phyloP scores from a whole-genome alignment of 2,113 vertebrate genomes.

The Danio rerio region DNA sequence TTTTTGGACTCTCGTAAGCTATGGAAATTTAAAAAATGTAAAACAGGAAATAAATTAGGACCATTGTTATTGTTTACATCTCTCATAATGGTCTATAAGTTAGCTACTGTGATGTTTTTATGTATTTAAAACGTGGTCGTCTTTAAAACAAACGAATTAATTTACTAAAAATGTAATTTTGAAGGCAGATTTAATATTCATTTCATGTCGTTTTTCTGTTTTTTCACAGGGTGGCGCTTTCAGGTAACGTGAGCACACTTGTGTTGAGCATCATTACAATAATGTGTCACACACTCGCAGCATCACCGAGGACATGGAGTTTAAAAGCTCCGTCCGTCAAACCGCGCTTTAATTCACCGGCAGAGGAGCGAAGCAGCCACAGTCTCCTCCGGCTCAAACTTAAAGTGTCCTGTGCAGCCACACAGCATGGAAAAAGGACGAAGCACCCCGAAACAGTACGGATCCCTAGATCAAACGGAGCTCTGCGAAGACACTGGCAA shows the following conservation, averaged over 20 bases:
- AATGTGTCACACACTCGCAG: background rate
- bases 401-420: background rate
- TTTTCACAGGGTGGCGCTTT: slow-evolving; percentile 63
- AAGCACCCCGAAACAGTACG: slow-evolving; percentile 68
- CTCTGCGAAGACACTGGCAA: slow-evolving; percentile 63
- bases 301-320: slow-evolving; percentile 9
- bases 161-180: too few species aligned
- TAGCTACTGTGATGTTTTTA: too few species aligned
- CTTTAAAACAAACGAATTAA: too few species aligned
- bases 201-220: background rate
- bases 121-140: too few species aligned
- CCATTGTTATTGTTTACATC: too few species aligned
- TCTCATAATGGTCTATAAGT: too few species aligned
- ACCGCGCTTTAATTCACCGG: background rate
- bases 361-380: background rate
- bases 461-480: slow-evolving; percentile 73
- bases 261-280: slow-evolving; percentile 4
- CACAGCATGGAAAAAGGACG: slow-evolving; percentile 74
- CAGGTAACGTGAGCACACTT: background rate
- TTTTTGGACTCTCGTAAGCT: too few species aligned
- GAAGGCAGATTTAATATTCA: too few species aligned
- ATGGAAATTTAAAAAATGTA: too few species aligned
- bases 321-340: slow-evolving; percentile 3
- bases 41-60: too few species aligned
- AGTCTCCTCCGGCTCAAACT: background rate